These are phyloP conservation scores for Tenrec ecaudatus DNA, from an alignment of 2,113 vertebrate species.

Conservation along the genomic window DNA sequence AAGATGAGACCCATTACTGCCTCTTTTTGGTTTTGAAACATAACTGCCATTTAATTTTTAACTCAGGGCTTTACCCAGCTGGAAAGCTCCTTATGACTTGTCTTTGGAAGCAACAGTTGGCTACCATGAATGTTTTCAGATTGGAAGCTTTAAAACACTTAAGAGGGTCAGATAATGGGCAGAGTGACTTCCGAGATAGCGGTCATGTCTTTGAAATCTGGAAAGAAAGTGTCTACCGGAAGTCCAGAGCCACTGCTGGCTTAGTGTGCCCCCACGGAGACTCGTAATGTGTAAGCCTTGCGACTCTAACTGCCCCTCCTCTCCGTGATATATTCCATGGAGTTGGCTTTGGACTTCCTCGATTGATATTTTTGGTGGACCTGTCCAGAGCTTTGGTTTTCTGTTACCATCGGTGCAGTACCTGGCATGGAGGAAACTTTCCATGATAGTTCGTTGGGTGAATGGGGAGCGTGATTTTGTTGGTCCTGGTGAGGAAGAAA, in stretches of 20 bases:
- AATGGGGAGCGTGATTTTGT: slow-evolving; percentile 7
- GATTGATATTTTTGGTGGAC: slow-evolving; percentile 36
- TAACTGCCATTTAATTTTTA: background rate
- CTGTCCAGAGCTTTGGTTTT: slow-evolving; percentile 22
- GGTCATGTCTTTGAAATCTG: slow-evolving; percentile 41
- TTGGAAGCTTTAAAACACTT: slow-evolving; percentile 51
- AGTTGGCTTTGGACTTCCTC: background rate
- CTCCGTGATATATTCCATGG: background rate
- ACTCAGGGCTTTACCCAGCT: background rate
- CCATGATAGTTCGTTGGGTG: background rate
- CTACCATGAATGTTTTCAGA: slow-evolving; percentile 1
- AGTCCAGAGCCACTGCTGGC: background rate
- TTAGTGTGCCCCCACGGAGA: background rate
- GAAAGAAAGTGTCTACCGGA: background rate
- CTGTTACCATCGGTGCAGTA: background rate
- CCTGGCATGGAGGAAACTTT: background rate
- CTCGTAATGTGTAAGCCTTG: background rate
- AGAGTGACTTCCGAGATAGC: slow-evolving; percentile 39
- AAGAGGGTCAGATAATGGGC: slow-evolving; percentile 36
- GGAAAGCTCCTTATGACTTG: slow-evolving; percentile 28
- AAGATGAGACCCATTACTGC: background rate
- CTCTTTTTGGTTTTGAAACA: background rate
- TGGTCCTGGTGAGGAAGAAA: background rate
- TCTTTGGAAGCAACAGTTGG: slow-evolving; percentile 24
- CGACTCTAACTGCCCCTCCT: background rate